Evolutionary conservation across 2,113 vertebrate genomes (phyloP).

Genomic region (Lathamus discolor): DNA sequence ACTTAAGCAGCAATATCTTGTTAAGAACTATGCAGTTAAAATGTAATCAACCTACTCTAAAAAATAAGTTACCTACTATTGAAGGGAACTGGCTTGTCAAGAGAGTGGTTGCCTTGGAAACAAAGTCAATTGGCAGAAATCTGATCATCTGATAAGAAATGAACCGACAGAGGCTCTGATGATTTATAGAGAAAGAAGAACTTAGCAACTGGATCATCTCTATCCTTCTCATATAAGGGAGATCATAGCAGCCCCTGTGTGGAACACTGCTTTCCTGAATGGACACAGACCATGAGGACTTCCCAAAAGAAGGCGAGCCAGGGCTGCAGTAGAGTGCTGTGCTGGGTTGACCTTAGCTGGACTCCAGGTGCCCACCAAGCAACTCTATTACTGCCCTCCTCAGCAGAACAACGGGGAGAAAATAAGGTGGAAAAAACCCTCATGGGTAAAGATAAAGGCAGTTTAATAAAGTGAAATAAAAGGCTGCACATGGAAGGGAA

Average conservation of each 20-base stretch:
- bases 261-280: not conserved
- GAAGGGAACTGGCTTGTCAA: slow-evolving; percentile 54
- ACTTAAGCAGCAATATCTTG: not conserved
- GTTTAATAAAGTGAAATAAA: not conserved
- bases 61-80: slow-evolving; percentile 47
- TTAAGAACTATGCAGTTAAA: slow-evolving; percentile 41
- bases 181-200: slow-evolving; percentile 19
- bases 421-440: not conserved
- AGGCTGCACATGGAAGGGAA: not conserved
- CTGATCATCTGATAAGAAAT: slow-evolving; percentile 48
- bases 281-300: not conserved
- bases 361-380: fast-evolving
- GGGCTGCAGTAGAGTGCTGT: not conserved
- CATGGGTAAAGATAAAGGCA: not conserved
- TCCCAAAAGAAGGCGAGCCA: not conserved
- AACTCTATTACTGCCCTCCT: too few relatives aligned
- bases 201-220: not conserved
- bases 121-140: slow-evolving; percentile 58
- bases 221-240: not conserved
- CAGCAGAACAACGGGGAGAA: not conserved
- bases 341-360: not conserved
- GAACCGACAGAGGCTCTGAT: slow-evolving; percentile 18
- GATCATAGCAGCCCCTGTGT: not conserved
- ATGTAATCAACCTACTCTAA: slow-evolving; percentile 36
- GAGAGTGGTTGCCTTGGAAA: slow-evolving; percentile 56